A percentile compares a stretch with the other conserved stretches of the same genome.
phyloP scores from a whole-genome alignment of 2,113 vertebrate species.

The Tautogolabrus adspersus region DNA sequence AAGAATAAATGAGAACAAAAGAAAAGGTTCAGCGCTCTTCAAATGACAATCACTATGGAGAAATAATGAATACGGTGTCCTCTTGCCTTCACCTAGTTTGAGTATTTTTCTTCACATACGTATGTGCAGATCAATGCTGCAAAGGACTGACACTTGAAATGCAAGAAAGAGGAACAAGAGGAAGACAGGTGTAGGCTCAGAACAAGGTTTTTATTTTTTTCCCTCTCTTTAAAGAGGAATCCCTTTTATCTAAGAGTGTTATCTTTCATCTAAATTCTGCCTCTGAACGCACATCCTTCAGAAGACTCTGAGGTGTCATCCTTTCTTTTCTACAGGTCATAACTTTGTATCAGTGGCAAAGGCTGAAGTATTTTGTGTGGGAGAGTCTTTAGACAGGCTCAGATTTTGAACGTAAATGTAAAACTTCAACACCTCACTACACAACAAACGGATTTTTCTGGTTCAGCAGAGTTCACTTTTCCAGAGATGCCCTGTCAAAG shows the following conservation, averaged over 20 bases:
- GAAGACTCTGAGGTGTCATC: constrained; percentile 34
- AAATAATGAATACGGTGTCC: constrained; percentile 17
- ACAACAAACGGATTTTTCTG: neutral
- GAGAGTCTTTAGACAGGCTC: constrained; percentile 20
- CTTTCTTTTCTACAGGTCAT: constrained; percentile 36
- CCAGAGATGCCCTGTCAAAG: neutral
- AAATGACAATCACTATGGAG: neutral
- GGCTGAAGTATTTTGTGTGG: constrained; percentile 7
- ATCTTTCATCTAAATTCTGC: constrained; percentile 63
- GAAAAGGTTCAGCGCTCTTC: neutral
- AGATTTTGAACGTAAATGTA: neutral
- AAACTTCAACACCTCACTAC: constrained; percentile 18
- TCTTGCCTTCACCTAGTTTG: neutral
- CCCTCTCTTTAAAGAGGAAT: constrained; percentile 13
- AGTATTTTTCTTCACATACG: neutral
- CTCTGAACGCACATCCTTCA: constrained; percentile 35
- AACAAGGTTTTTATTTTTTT: constrained; percentile 31
- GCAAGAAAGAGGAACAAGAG: constrained; percentile 10
- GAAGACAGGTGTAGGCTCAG: constrained; percentile 5
- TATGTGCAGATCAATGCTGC: constrained; percentile 21
- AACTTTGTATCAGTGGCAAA: constrained; percentile 25
- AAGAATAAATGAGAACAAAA: neutral
- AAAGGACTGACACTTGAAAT: constrained; percentile 36
- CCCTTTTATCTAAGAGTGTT: constrained; percentile 61
- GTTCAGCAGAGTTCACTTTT: neutral